These are phyloP conservation scores for Dryoscopus gambensis DNA, from an alignment of 2,113 vertebrate species.

Conservation along the genomic window DNA sequence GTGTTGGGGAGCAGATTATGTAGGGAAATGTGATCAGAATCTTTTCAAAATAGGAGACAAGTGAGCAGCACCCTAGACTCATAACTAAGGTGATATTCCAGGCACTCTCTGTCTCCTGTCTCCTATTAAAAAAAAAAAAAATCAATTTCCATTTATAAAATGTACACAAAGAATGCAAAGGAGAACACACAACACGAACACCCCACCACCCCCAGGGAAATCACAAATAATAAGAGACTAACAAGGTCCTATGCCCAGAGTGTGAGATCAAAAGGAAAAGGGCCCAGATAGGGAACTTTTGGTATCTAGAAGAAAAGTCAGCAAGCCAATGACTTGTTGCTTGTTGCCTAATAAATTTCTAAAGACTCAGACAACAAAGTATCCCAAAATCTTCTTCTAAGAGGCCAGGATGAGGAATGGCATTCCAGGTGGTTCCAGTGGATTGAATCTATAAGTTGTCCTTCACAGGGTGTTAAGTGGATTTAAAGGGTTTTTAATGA, in stretches of 20 bases:
- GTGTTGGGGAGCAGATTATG: neutral
- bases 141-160: neutral
- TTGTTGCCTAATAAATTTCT: neutral
- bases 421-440: neutral
- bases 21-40: neutral
- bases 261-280: neutral
- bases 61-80: neutral
- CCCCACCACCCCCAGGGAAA: neutral
- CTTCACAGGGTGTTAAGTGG: neutral
- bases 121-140: neutral
- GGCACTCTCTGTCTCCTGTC: neutral
- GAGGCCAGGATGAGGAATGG: neutral
- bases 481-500: neutral
- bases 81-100: neutral
- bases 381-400: neutral
- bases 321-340: neutral
- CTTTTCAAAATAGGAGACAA: neutral
- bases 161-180: neutral
- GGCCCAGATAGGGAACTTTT: neutral
- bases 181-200: neutral
- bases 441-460: neutral
- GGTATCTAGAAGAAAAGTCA: neutral
- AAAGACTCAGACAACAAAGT: neutral
- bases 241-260: neutral
- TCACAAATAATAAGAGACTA: neutral